Base-by-base conservation (phyloP, 2,888 invertebrate species). In the Nyleta sp. region DNA sequence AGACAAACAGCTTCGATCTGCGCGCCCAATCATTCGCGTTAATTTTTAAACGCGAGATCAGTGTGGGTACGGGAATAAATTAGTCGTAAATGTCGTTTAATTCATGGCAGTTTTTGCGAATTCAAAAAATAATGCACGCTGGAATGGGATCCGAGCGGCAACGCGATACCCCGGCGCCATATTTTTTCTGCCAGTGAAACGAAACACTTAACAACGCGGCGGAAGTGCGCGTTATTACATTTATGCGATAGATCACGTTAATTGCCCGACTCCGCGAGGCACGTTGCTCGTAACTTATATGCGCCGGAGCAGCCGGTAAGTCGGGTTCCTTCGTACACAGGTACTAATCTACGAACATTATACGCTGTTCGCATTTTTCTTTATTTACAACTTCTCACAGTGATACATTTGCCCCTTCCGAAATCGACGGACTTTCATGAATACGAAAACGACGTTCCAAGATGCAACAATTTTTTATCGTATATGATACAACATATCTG, bases 201-300 rank as follows among this genome's bases (percentile, higher is more conserved):
- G 82, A 82, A 84, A 83, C 80, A 82, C 83, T 86, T 85, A 65
- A 82, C 84, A 85, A 85, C 82, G 76, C 78, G 81, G 55, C 80
- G 84, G 83, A 83, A 84, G 80, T 85, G 80, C 82, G 84, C 86
- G 87, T 87, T 88, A 88, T 89, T 88, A 88, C 88, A 85, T 85
- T 82, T 84, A 81, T 74, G 83, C 87, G 83, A 87, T 88, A 88
- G 87, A 89, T 89, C 89, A 89, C 84, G 86, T 87, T 89, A 89
- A 89, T 88, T 89, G 88, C 87, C 80, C 83, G 80, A 83, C 80
- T 86, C 70, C 83, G 84, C 84, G 82, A 81, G 75, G 82, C 85
- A 86, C 86, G 86, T 84, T 83, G 83, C 84, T 81, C 86, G 86
- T 89, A 88, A 89, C 82, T 88, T 87, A 88, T 83, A 82, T 78